Conservation (phyloP, 1,140 invertebrate genomes). For the Tetranychus cinnabarinus region DNA sequence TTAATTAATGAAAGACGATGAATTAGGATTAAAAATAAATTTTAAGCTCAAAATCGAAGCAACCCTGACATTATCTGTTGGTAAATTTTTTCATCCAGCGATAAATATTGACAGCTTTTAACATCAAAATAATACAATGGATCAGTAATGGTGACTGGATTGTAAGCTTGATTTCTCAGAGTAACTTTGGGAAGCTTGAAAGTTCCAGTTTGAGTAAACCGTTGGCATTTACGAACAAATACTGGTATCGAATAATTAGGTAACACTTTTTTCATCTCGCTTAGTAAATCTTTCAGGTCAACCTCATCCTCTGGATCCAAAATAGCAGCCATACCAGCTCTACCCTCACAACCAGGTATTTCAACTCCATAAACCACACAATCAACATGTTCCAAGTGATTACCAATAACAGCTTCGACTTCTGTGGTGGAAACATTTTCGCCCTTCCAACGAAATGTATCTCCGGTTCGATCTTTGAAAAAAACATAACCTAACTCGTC, state of each 20-base stretch:
- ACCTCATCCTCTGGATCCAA: slow-evolving; percentile 20
- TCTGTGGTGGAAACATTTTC: slow-evolving; percentile 97
- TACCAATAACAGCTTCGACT: slow-evolving; percentile 78
- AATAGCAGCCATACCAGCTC: slow-evolving; percentile 80
- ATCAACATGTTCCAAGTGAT: slow-evolving; percentile 59
- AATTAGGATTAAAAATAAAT: too few species aligned
- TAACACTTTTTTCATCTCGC: slow-evolving; percentile 27
- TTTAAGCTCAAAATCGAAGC: background rate
- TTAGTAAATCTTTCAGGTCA: slow-evolving; percentile 24
- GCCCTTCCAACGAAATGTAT: slow-evolving; percentile 37
- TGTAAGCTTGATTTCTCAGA: slow-evolving; percentile 68
- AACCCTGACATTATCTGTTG: slow-evolving; percentile 1
- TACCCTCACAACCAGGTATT: slow-evolving; percentile 61
- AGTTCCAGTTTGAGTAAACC: slow-evolving; percentile 73
- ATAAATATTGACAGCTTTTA: background rate
- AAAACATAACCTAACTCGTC: slow-evolving; percentile 30
- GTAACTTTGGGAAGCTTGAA: slow-evolving; percentile 81
- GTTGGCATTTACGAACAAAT: slow-evolving; percentile 53
- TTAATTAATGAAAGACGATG: too few species aligned
- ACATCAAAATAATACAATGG: slow-evolving; percentile 20
- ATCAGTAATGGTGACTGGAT: slow-evolving; percentile 39
- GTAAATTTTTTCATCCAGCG: slow-evolving; percentile 3
- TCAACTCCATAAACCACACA: slow-evolving; percentile 81
- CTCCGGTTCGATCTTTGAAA: slow-evolving; percentile 32
- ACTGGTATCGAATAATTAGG: slow-evolving; percentile 67